Conservation (phyloP, 2,888 invertebrate genomes). For the Eupithecia abbreviata region DNA sequence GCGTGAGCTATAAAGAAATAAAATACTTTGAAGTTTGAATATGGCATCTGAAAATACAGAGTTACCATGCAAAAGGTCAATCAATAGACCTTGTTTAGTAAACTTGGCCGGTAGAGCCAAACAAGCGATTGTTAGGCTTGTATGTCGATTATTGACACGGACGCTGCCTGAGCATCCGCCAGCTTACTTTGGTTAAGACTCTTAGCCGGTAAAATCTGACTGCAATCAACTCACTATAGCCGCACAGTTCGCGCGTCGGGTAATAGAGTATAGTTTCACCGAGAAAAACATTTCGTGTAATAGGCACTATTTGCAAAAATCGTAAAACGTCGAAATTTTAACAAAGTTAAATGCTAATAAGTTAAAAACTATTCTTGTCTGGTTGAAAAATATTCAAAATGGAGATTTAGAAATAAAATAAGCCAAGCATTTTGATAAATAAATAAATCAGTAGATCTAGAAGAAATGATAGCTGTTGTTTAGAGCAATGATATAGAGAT, state of each 20-base stretch:
- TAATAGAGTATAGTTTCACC: slow-evolving; percentile 11
- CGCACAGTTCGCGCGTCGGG: slow-evolving; percentile 68
- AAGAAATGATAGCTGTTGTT: background rate
- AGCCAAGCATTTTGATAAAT: background rate
- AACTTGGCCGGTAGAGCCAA: slow-evolving; percentile 38
- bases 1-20: too few species aligned
- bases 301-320: background rate
- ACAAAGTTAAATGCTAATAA: background rate
- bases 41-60: background rate
- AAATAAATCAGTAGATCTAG: background rate
- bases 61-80: background rate
- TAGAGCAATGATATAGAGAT: background rate
- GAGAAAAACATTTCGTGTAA: background rate
- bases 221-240: slow-evolving; percentile 72
- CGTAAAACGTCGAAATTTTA: background rate
- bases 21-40: too few species aligned
- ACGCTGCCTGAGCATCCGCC: slow-evolving; percentile 61
- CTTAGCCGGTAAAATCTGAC: slow-evolving; percentile 66
- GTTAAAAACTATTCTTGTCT: background rate
- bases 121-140: slow-evolving; percentile 49
- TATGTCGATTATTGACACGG: slow-evolving; percentile 50
- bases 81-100: slow-evolving; percentile 21
- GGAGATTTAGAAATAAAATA: background rate
- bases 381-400: background rate
- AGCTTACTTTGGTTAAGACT: slow-evolving; percentile 72